phyloP scores from a whole-genome alignment of 2,888 invertebrate species.

The Caprella mutica region DNA sequence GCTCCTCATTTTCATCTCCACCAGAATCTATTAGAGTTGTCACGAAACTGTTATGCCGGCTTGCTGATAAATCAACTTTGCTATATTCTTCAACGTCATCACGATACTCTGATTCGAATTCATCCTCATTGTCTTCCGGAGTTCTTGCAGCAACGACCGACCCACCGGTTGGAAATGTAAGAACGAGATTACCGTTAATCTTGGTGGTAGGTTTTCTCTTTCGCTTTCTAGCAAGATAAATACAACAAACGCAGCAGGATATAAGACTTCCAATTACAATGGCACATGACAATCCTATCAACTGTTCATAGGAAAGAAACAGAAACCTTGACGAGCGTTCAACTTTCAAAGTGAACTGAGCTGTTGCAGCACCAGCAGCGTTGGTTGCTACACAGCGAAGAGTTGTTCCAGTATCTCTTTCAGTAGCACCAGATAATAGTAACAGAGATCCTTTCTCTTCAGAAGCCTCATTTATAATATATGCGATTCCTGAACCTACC shows the following conservation, averaged over 20 bases:
- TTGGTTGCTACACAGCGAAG: conserved; percentile 77
- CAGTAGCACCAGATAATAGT: conserved; percentile 42
- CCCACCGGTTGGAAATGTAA: conserved; percentile 10
- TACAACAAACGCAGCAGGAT: not conserved
- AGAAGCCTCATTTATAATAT: conserved; percentile 13
- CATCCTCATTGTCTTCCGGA: conserved; percentile 10
- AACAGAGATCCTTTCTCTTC: conserved; percentile 12
- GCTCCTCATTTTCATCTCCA: conserved; percentile 1
- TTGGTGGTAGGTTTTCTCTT: not conserved
- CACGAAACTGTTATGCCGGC: conserved; percentile 8
- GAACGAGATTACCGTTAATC: not conserved
- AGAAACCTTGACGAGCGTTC: conserved; percentile 1
- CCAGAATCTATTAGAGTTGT: conserved; percentile 4
- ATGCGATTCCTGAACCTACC: conserved; percentile 11
- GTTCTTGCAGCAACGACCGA: conserved; percentile 18
- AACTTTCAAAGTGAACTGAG: conserved; percentile 61
- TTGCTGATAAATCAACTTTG: not conserved
- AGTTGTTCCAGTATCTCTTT: conserved; percentile 65
- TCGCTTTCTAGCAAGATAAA: not conserved
- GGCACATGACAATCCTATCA: not conserved
- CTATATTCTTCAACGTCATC: conserved; percentile 11
- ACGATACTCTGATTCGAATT: conserved; percentile 6
- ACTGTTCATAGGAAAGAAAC: conserved; percentile 12
- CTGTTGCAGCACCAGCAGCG: conserved; percentile 64
- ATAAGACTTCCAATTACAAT: not conserved